Evolutionary conservation across 2,888 invertebrate species (phyloP).

Genomic region (Brenthis ino): DNA sequence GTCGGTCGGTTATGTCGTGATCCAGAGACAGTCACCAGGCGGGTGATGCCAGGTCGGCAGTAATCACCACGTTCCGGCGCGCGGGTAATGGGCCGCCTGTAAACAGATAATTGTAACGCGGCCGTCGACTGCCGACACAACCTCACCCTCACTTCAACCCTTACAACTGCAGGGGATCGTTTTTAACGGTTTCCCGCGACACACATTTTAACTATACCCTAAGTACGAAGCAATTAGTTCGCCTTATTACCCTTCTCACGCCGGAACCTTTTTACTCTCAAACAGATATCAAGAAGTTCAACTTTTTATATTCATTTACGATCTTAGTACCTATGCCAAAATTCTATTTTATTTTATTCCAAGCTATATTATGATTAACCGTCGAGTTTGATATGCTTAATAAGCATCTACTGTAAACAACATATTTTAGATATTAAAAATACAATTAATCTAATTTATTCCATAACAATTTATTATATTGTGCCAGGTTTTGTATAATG

Average conservation of each 20-base stretch:
- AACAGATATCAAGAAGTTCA: constrained; percentile 12
- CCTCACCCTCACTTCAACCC: not conserved
- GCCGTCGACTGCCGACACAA: no score
- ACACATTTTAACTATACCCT: constrained; percentile 23
- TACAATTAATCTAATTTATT: no score
- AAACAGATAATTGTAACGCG: constrained; percentile 35
- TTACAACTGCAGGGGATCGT: constrained; percentile 8
- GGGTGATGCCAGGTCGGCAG: not conserved
- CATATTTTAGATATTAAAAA: no score
- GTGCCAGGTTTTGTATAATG: no score
- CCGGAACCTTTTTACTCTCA: constrained; percentile 17
- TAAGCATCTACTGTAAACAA: no score
- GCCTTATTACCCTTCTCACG: constrained; percentile 26
- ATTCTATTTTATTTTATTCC: no score
- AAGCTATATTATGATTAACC: no score
- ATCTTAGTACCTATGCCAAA: not conserved
- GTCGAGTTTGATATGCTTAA: no score
- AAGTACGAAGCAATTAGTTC: constrained; percentile 23
- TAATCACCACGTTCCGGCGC: constrained; percentile 44
- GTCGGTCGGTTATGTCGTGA: no score
- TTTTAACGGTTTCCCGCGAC: constrained; percentile 23
- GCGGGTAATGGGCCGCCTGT: constrained; percentile 45
- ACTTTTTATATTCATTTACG: not conserved
- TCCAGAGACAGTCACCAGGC: not conserved
- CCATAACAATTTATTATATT: no score